Base-by-base conservation (phyloP, 2,113 vertebrate species). In the Ageneiosus marmoratus region DNA sequence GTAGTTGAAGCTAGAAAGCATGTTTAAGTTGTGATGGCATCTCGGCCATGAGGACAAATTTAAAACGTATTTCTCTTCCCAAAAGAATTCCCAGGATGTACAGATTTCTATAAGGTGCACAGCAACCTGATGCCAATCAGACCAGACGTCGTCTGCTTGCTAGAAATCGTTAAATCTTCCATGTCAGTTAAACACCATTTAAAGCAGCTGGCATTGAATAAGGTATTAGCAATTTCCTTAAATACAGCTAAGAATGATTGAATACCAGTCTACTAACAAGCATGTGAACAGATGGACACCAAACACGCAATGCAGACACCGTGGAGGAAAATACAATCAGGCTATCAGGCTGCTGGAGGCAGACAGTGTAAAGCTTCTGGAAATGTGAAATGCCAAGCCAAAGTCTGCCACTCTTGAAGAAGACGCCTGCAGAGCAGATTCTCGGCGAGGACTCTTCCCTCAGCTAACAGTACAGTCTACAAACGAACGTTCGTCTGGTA, bases 401-500 rank as follows among this genome's bases (percentile, higher is more conserved):
- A 74, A 53, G 48, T 29, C 46, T 50, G 48, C 55, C 73, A 76
- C 29, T 55, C 73, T 3, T 76, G 50, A 53, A 32, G n/a, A 16
- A 48, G 69, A 27, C 24, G 44, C 13, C 69, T 73, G 69, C 69
- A 48, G 24, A 48, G 73, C 73, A 76, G 46, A 76, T 55, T 76
- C 73, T 50, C 37, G 29, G 50, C 73, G 53, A 32, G 16, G 48
- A 51, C 67, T n/a, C 41, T 44, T 41, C 20, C 20, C 34, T 69
- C 37, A 69, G 22, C 4, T 13, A 53, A 51, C 48, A 27, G 46
- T 27, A 18, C 72, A 53, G 73, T 34, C 32, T 24, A 11, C 50
- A 55, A 55, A 55, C 18, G 27, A 22, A 76, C 22, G 29, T 34
- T 55, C 18, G 22, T 37, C 50, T 13, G 18, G 18, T 55, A 37